Evolutionary conservation across 2,888 invertebrate genomes (phyloP).

Genomic region (Dione vanillae): DNA sequence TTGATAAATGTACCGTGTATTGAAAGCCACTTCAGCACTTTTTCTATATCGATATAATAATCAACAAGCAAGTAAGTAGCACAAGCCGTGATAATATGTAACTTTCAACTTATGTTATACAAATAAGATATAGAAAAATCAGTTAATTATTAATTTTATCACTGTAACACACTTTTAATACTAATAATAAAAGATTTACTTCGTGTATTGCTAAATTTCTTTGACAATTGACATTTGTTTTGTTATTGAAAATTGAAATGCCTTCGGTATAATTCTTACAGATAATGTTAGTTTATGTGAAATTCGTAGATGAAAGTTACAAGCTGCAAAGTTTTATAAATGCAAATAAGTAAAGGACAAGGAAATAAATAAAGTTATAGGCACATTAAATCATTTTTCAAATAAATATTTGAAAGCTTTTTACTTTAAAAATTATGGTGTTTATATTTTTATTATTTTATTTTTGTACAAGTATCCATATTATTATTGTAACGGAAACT

Average conservation of each 20-base stretch:
- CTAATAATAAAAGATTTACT: constrained; percentile 5
- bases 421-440: neutral
- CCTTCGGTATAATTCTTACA: constrained; percentile 15
- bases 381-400: no score
- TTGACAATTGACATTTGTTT: constrained; percentile 37
- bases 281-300: neutral
- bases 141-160: neutral
- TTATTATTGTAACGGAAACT: constrained; percentile 45
- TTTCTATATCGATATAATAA: constrained; percentile 11
- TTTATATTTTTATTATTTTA: constrained; percentile 2
- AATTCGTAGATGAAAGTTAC: neutral
- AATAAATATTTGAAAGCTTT: no score
- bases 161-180: neutral
- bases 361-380: no score
- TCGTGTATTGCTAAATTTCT: constrained; percentile 30
- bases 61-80: neutral
- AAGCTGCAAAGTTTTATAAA: neutral
- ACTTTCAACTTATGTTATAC: neutral
- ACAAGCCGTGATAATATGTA: neutral
- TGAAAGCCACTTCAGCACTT: constrained; percentile 29
- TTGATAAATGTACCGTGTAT: constrained; percentile 18
- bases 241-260: constrained; percentile 36
- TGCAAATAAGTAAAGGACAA: no score
- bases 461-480: constrained; percentile 43
- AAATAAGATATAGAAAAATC: neutral